A percentile compares a stretch with the other conserved stretches of the same genome.
These are phyloP conservation scores for Pelobates fuscus DNA, from an alignment of 2,113 vertebrate genomes.

Conservation along the genomic window DNA sequence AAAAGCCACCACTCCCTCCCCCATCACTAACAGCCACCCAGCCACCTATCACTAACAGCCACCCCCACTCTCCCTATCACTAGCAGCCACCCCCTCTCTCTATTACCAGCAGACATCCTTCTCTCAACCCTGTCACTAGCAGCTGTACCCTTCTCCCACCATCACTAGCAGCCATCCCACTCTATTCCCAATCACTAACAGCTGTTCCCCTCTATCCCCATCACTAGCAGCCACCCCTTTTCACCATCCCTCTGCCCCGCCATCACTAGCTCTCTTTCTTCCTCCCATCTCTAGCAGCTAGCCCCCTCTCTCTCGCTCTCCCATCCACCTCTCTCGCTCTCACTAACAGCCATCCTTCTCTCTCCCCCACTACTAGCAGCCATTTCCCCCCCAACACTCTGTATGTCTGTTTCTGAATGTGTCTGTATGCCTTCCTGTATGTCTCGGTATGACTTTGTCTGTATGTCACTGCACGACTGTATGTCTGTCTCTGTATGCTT, in stretches of 20 bases:
- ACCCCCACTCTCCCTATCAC: too few species aligned
- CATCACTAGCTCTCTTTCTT: background rate
- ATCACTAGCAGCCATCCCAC: background rate
- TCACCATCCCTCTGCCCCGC: background rate
- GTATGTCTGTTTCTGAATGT: too few species aligned
- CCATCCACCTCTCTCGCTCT: background rate
- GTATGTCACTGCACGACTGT: too few species aligned
- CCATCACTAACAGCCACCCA: too few species aligned
- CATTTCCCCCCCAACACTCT: too few species aligned
- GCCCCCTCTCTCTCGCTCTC: background rate
- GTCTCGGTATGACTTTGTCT: too few species aligned
- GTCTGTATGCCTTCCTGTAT: too few species aligned
- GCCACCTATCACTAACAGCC: too few species aligned
- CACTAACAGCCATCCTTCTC: background rate
- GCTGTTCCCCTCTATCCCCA: background rate
- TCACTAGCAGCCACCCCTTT: too few species aligned
- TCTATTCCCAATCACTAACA: background rate
- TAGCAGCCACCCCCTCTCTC: too few species aligned
- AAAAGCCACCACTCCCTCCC: too few species aligned
- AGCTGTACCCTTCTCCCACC: background rate
- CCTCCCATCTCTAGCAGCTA: background rate
- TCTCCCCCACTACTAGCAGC: background rate
- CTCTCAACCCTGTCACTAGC: background rate
- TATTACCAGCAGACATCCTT: background rate
- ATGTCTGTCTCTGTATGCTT: too few species aligned